Conservation (phyloP, 2,113 vertebrate species). For the Rhinolophus sinicus region DNA sequence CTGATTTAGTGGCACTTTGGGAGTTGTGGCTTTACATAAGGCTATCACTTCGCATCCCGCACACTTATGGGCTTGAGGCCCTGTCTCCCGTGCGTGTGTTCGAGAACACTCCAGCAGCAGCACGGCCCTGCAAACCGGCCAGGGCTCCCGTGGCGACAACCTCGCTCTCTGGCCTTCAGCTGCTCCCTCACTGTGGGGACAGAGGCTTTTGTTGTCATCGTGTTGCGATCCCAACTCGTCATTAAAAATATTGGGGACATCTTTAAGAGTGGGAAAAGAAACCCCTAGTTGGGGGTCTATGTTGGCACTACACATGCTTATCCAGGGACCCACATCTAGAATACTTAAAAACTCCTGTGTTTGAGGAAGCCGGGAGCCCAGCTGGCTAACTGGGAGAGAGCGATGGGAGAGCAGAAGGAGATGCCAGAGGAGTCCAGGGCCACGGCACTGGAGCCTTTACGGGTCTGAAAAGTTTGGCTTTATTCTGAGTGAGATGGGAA, state of each 20-base stretch:
- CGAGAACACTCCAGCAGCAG: rapidly evolving
- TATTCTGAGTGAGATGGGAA: not conserved
- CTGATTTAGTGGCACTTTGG: too few species aligned
- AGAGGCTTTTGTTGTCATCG: not conserved
- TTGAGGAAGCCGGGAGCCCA: not conserved
- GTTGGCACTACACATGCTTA: too few species aligned
- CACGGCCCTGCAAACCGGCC: rapidly evolving
- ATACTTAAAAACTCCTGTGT: not conserved
- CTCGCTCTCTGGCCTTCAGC: rapidly evolving
- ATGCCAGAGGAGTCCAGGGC: too few species aligned
- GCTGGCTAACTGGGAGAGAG: too few species aligned
- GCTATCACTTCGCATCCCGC: too few species aligned
- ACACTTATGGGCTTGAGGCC: too few species aligned
- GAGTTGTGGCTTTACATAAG: too few species aligned
- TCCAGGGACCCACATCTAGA: not conserved
- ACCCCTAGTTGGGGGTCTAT: too few species aligned
- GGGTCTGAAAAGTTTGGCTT: not conserved
- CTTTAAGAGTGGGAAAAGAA: not conserved
- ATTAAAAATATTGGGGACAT: not conserved
- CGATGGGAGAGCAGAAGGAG: rapidly evolving
- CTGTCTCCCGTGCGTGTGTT: not conserved
- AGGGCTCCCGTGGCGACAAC: rapidly evolving
- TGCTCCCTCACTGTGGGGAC: not conserved
- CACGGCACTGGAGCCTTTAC: rapidly evolving
- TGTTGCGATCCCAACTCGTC: not conserved